phyloP scores from a whole-genome alignment of 2,888 invertebrate genomes.

The Zootermopsis nevadensis region DNA sequence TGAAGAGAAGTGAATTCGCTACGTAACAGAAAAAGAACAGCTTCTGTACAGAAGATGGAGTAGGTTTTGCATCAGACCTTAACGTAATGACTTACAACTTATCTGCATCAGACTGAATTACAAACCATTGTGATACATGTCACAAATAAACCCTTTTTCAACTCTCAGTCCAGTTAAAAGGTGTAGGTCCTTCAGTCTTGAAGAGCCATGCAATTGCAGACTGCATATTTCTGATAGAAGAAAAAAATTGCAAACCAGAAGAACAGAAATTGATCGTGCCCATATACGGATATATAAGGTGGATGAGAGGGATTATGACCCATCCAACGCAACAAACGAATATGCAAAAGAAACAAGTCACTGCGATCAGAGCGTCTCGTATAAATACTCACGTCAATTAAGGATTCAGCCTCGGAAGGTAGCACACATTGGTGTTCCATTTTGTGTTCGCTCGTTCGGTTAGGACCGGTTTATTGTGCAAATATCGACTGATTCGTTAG shows the following conservation, averaged over 20 bases:
- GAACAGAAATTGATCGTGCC: constrained; percentile 29
- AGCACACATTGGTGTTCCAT: constrained; percentile 20
- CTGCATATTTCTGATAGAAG: constrained; percentile 21
- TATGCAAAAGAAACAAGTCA: constrained; percentile 34
- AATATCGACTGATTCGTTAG: constrained; percentile 21
- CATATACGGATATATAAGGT: constrained; percentile 29
- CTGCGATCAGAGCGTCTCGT: constrained; percentile 1
- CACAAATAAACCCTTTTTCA: neutral
- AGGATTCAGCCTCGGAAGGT: constrained; percentile 15
- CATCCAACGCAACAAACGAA: constrained; percentile 20
- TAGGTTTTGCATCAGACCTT: neutral
- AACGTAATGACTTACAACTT: neutral
- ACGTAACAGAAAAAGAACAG: too few relatives aligned
- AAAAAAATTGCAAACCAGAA: constrained; percentile 29
- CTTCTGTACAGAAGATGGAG: too few relatives aligned
- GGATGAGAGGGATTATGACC: constrained; percentile 25
- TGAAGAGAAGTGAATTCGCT: too few relatives aligned
- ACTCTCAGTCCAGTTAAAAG: neutral
- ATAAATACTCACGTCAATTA: constrained; percentile 42
- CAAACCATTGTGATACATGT: constrained; percentile 8
- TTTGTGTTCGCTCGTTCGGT: neutral
- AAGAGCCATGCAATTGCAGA: constrained; percentile 16
- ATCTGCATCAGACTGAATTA: neutral
- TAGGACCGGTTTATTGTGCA: constrained; percentile 35
- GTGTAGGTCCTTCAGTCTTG: neutral